Percentiles rank a stretch among this genome's conserved stretches.
phyloP scores from a whole-genome alignment of 2,888 invertebrate genomes.

The Baronia brevicornis region DNA sequence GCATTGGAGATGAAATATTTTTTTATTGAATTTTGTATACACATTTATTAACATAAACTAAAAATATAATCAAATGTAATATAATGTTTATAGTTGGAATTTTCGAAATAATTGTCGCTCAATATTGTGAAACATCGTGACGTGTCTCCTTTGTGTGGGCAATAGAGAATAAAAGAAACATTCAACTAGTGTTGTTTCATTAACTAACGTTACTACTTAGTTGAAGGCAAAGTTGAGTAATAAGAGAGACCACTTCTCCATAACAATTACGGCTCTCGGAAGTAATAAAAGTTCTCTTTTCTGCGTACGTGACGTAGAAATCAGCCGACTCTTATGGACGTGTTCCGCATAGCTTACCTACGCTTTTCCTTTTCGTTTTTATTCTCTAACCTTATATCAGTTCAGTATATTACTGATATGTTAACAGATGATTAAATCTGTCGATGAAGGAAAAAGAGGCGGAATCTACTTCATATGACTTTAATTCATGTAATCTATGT shows the following conservation, averaged over 20 bases:
- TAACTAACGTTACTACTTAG: constrained; percentile 34
- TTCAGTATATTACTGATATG: constrained; percentile 7
- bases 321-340: constrained; percentile 55
- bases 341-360: constrained; percentile 52
- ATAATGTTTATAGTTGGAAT: too few species aligned
- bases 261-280: constrained; percentile 64
- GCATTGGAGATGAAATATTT: too few species aligned
- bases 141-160: constrained; percentile 7
- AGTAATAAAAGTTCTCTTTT: constrained; percentile 69
- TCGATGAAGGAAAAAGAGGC: too few species aligned
- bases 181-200: constrained; percentile 30
- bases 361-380: constrained; percentile 35
- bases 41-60: too few species aligned
- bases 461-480: too few species aligned
- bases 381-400: constrained; percentile 17
- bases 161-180: constrained; percentile 21
- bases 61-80: too few species aligned
- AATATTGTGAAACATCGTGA: constrained; percentile 3
- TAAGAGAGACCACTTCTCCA: constrained; percentile 55
- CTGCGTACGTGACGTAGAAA: constrained; percentile 59
- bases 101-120: too few species aligned
- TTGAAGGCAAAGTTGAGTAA: constrained; percentile 53
- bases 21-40: too few species aligned
- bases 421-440: constrained; percentile 7
- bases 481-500: too few species aligned